phyloP scores from a whole-genome alignment of 2,797 vertebrate genomes.

The Lepilemur septentrionalis region DNA sequence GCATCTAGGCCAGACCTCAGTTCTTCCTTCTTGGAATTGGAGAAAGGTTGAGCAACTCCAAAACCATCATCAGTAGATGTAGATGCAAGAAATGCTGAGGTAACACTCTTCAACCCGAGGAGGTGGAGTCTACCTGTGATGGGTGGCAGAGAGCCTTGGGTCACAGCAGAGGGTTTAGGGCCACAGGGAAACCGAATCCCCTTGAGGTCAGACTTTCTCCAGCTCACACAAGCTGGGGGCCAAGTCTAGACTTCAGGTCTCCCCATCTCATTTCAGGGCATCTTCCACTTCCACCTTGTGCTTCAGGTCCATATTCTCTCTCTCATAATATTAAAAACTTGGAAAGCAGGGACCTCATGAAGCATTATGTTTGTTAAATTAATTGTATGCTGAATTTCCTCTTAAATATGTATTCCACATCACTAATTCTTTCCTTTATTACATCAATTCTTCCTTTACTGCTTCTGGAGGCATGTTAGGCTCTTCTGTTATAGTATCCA shows the following conservation, averaged over 20 bases:
- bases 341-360: background rate
- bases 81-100: background rate
- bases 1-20: background rate
- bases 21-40: background rate
- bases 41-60: background rate
- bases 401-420: background rate
- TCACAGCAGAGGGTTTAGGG: background rate
- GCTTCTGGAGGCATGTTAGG: background rate
- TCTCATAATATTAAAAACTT: background rate
- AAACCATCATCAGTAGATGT: background rate
- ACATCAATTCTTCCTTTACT: background rate
- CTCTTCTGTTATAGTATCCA: background rate
- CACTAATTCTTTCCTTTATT: background rate
- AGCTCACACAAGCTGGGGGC: background rate
- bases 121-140: background rate
- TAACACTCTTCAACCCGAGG: background rate
- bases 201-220: background rate
- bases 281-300: background rate
- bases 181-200: background rate
- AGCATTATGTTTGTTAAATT: background rate
- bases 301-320: background rate
- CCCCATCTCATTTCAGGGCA: background rate
- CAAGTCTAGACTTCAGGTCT: too few species aligned
- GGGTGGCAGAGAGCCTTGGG: background rate
- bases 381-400: background rate